Conservation (phyloP, 2,888 invertebrate genomes). For the Cordilura impudica region DNA sequence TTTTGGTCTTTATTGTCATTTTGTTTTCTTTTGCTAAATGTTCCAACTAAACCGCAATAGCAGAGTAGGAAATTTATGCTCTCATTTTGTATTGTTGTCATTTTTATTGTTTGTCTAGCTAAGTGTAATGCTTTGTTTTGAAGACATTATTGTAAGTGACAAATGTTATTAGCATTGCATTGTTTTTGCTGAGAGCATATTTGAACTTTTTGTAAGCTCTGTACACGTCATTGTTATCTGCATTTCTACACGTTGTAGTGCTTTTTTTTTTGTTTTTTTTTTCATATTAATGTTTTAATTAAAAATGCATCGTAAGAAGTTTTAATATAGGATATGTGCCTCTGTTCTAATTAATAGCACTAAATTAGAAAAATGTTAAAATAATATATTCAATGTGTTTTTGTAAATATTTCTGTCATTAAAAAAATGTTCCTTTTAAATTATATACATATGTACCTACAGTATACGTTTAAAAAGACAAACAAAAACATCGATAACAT, state of each 20-base stretch:
- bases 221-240: too few relatives aligned
- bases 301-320: neutral
- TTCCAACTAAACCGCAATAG: neutral
- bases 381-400: too few relatives aligned
- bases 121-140: too few relatives aligned
- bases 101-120: neutral
- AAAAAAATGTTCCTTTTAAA: too few relatives aligned
- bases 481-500: too few relatives aligned
- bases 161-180: neutral
- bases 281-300: neutral
- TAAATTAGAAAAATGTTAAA: too few relatives aligned
- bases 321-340: neutral
- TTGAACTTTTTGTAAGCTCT: neutral
- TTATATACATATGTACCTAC: too few relatives aligned
- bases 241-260: neutral
- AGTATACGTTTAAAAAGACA: too few relatives aligned
- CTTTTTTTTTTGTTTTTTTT: neutral
- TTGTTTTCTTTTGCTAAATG: neutral
- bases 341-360: too few relatives aligned
- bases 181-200: neutral
- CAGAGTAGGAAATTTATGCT: neutral
- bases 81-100: neutral
- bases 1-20: neutral
- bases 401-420: too few relatives aligned
- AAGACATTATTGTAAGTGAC: neutral